A percentile compares a stretch with the other conserved stretches of the same genome.
Evolutionary conservation across 2,113 vertebrate species (phyloP).

Genomic region (Xyrauchen texanus): DNA sequence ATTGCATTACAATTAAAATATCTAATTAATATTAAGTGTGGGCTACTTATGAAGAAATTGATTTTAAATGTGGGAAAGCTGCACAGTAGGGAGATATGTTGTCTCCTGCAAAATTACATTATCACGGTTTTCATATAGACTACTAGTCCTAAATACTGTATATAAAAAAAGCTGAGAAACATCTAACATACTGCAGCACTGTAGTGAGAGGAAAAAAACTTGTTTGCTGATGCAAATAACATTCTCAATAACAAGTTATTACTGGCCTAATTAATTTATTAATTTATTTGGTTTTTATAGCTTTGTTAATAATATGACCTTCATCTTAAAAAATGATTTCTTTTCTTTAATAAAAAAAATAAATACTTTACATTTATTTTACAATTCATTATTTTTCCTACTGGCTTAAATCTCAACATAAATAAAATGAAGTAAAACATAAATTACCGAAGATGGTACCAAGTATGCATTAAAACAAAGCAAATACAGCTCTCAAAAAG

Average conservation of each 20-base stretch:
- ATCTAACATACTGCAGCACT: neutral
- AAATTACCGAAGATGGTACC: conserved; percentile 60
- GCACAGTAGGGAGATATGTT: neutral
- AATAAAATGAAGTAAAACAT: conserved; percentile 54
- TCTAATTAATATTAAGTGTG: conserved; percentile 15
- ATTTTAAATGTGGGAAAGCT: neutral
- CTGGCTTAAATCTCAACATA: conserved; percentile 35
- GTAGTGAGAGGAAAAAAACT: conserved; percentile 63
- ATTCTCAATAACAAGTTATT: conserved; percentile 68
- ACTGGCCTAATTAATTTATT: conserved; percentile 64
- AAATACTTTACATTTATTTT: conserved; percentile 76
- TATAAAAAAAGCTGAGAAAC: too few species aligned
- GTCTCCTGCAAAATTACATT: neutral
- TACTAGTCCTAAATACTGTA: neutral
- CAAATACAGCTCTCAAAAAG: conserved; percentile 21
- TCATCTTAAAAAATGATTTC: neutral
- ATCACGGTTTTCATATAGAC: neutral
- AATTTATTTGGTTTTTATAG: conserved; percentile 57
- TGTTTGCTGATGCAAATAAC: conserved; percentile 60
- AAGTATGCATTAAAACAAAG: conserved; percentile 64
- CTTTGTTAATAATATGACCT: conserved; percentile 68
- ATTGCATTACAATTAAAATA: conserved; percentile 13
- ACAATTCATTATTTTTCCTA: conserved; percentile 69
- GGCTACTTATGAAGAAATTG: conserved; percentile 17
- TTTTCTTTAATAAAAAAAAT: conserved; percentile 69